Evolutionary conservation across 2,888 invertebrate species (phyloP), one percentile per base, ranked within the genome.

Genomic region (Rutpela maculata): DNA sequence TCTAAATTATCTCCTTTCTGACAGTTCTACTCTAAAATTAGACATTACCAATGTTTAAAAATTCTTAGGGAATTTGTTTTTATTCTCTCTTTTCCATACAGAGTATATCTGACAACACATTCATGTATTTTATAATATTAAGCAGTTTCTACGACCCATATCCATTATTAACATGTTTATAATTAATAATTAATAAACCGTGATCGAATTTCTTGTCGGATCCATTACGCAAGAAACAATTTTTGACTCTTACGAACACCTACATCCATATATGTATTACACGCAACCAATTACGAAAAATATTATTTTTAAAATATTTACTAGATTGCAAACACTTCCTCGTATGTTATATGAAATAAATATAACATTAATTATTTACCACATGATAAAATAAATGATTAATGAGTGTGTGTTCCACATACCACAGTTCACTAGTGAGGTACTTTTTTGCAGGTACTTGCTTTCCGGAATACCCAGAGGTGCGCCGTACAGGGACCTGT

Each of bases 401-500:
- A 56, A 17, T 68, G 60, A n/a, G 35, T n/a, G 17, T 22, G 15
- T 43, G 18, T 70, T 60, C 60, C 19, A 35, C 43, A 31, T 65
- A n/a, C n/a, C 50, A n/a, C 50, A 50, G 15, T 50, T 50, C 50
- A 50, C 50, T 50, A 50, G 43, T 5, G 62, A n/a, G 4, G n/a
- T 26, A 60, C 26, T 12, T 79, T 56, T 86, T 82, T 15, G n/a
- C 88, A 92, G 93, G 66, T 94, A 94, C 85, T 87, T 95, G 62
- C 88, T 94, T 77, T 91, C 92, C 73, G 90, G 92, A 0, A 92
- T 93, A 4, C 93, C 95, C 0, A 92, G 95, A 35, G 95, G 96
- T 9, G 95, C 95, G 5, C 96, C 96, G 0, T 95, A 95, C 86
- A 92, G 96, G 77, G 96, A 97, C 88, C 92, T 97, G 17, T 96